These are phyloP conservation scores for Andrena trimmerana DNA, from an alignment of 2,888 invertebrate species.

Conservation along the genomic window DNA sequence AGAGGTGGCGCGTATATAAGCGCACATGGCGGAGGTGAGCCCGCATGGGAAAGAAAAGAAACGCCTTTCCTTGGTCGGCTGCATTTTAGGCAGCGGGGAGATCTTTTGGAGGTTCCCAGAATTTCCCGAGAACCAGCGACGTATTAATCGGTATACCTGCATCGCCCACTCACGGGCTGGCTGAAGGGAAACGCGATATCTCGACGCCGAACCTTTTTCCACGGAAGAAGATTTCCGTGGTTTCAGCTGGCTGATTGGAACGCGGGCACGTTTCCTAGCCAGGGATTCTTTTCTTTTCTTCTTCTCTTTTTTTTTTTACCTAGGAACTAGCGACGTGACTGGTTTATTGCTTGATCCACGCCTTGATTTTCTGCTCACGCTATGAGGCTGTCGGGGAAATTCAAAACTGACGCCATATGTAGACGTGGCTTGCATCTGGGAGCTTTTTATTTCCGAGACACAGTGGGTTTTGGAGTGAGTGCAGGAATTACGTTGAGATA, in stretches of 20 bases:
- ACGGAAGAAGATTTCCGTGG: slow-evolving; percentile 47
- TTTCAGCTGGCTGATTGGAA: slow-evolving; percentile 36
- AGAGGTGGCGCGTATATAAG: slow-evolving; percentile 1
- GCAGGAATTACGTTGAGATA: too few species aligned
- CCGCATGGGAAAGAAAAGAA: slow-evolving; percentile 72
- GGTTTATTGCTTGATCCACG: slow-evolving; percentile 10
- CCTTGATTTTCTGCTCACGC: background rate
- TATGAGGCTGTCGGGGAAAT: background rate
- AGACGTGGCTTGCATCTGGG: too few species aligned
- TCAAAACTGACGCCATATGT: background rate
- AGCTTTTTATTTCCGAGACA: too few species aligned
- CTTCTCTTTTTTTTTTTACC: slow-evolving; percentile 7
- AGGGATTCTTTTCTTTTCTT: slow-evolving; percentile 18
- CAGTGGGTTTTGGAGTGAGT: too few species aligned
- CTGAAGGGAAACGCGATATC: slow-evolving; percentile 63
- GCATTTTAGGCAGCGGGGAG: slow-evolving; percentile 17
- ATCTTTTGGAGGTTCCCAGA: slow-evolving; percentile 30
- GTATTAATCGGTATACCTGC: slow-evolving; percentile 68
- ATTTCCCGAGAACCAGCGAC: slow-evolving; percentile 39
- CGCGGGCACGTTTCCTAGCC: slow-evolving; percentile 22
- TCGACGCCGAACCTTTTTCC: slow-evolving; percentile 47
- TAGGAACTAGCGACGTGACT: background rate
- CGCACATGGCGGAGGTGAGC: slow-evolving; percentile 52
- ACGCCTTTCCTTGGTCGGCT: slow-evolving; percentile 10
- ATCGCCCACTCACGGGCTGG: slow-evolving; percentile 50